These are phyloP conservation scores for Cinclus mexicanus DNA, from an alignment of 2,113 vertebrate species.

Conservation along the genomic window DNA sequence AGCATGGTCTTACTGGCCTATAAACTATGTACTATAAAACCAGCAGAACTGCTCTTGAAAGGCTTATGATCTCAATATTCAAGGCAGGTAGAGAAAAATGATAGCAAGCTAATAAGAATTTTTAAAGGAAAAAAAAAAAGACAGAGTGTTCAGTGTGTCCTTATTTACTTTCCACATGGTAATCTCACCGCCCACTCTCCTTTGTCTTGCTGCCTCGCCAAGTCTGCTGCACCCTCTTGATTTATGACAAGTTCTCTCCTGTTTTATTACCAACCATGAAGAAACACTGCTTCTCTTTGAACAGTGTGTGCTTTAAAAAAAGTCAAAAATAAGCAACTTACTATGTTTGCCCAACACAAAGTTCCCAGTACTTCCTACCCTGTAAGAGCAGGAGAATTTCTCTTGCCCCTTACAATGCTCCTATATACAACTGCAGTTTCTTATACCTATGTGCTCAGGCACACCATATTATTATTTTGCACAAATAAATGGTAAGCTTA, in stretches of 20 bases:
- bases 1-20: not conserved
- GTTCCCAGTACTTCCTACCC: not conserved
- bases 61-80: not conserved
- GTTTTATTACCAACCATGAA: not conserved
- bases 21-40: fast-evolving
- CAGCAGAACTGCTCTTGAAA: not conserved
- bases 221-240: not conserved
- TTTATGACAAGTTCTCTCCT: constrained; percentile 25
- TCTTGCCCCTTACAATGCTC: not conserved
- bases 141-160: not conserved
- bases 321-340: not conserved
- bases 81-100: not conserved
- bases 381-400: not conserved
- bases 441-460: not conserved
- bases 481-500: constrained; percentile 7
- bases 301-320: not conserved
- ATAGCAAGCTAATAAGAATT: not conserved
- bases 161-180: constrained; percentile 37
- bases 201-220: constrained; percentile 15
- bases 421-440: not conserved
- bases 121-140: not conserved
- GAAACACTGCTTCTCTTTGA: not conserved
- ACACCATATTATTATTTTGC: constrained; percentile 19
- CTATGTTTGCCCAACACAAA: not conserved
- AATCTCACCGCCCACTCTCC: not conserved